phyloP scores from a whole-genome alignment of 2,888 invertebrate genomes.

The Yponomeuta plumbellus region DNA sequence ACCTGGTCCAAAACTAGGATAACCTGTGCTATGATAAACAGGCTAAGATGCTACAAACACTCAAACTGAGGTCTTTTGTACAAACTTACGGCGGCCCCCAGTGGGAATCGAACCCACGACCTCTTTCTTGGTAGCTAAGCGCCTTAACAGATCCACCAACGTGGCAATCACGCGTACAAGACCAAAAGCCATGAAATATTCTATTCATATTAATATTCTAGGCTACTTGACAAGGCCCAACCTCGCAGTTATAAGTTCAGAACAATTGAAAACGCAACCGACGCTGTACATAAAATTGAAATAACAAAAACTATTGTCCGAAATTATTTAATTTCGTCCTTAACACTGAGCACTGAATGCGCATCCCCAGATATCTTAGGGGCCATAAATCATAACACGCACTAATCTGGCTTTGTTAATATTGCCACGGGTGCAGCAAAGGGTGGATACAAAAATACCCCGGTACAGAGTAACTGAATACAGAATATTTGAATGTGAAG shows the following conservation, averaged over 20 bases:
- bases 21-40: too few relatives aligned
- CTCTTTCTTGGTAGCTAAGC: too few relatives aligned
- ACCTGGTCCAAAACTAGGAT: too few relatives aligned
- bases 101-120: too few relatives aligned
- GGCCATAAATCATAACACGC: constrained; percentile 59
- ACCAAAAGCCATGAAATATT: too few relatives aligned
- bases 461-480: constrained; percentile 3
- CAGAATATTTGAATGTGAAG: not conserved
- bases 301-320: not conserved
- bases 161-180: too few relatives aligned
- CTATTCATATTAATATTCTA: too few relatives aligned
- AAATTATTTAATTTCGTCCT: constrained; percentile 10
- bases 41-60: too few relatives aligned
- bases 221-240: not conserved
- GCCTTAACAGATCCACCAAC: too few relatives aligned
- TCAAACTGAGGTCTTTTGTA: too few relatives aligned
- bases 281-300: not conserved
- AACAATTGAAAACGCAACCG: not conserved
- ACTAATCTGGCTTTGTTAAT: constrained; percentile 66
- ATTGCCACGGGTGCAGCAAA: constrained; percentile 36
- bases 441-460: constrained; percentile 34
- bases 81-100: too few relatives aligned
- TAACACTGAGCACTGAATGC: not conserved
- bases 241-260: not conserved
- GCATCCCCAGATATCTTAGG: constrained; percentile 44